Evolutionary conservation across 1,140 invertebrate genomes (phyloP).

Genomic region (Heliothis subflexa): DNA sequence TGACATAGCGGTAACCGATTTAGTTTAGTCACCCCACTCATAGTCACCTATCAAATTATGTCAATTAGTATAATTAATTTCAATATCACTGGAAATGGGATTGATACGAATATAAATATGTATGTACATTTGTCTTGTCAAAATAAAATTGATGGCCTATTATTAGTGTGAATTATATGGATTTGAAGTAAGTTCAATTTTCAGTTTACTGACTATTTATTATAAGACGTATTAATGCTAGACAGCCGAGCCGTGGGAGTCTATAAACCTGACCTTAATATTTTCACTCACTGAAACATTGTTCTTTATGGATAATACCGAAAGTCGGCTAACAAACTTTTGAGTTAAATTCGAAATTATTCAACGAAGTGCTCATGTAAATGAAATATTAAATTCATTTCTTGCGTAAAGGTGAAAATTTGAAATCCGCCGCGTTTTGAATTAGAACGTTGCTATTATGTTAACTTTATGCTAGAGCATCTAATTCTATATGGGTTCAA

Average conservation of each 20-base stretch:
- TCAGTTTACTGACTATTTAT: background rate
- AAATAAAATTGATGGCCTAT: conserved; percentile 9
- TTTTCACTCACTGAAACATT: conserved; percentile 12
- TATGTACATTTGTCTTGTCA: background rate
- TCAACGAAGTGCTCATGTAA: conserved; percentile 23
- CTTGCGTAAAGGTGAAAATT: conserved; percentile 31
- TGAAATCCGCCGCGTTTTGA: conserved; percentile 18
- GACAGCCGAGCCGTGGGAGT: background rate
- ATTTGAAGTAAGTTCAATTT: background rate
- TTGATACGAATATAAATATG: background rate
- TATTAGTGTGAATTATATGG: background rate
- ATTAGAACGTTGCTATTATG: conserved; percentile 26
- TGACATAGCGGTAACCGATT: background rate
- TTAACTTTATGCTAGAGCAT: conserved; percentile 40
- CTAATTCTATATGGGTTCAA: conserved; percentile 64
- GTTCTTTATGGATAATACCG: conserved; percentile 23
- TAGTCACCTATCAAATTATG: background rate
- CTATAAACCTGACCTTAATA: conserved; percentile 21
- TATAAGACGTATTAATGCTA: conserved; percentile 10
- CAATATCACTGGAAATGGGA: background rate
- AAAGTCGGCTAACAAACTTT: conserved; percentile 24
- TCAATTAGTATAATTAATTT: background rate
- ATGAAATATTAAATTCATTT: conserved; percentile 36
- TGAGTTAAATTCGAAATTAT: conserved; percentile 34
- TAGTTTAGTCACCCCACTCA: background rate